Conservation (phyloP, 2,113 vertebrate genomes). For the Jaculus jaculus region DNA sequence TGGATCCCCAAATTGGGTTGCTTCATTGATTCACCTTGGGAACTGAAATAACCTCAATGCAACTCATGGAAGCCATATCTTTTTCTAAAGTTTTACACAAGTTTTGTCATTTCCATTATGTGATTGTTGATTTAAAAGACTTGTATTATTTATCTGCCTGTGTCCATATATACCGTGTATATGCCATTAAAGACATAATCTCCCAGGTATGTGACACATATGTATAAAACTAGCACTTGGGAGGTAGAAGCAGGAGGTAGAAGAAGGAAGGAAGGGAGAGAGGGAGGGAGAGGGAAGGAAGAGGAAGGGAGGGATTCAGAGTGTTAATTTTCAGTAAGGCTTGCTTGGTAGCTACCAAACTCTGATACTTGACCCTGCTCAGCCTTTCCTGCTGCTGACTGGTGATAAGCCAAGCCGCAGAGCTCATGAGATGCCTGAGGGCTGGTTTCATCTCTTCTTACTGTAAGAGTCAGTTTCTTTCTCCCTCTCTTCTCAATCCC, state of each 20-base stretch:
- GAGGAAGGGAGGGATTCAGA: too few species aligned
- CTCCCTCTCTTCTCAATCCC: neutral
- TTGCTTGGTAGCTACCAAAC: neutral
- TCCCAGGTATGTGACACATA: neutral
- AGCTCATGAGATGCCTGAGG: neutral
- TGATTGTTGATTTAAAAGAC: neutral
- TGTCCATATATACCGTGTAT: too few species aligned
- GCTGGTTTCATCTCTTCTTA: neutral
- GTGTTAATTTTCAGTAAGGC: conserved; percentile 40
- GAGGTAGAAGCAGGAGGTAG: neutral
- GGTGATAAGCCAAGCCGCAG: too few species aligned
- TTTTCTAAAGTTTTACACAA: neutral
- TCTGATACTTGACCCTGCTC: neutral
- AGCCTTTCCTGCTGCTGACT: neutral
- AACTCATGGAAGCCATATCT: neutral
- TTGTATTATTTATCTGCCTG: neutral
- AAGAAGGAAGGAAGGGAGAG: neutral
- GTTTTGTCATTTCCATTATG: neutral
- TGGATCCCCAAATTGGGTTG: neutral
- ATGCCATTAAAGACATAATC: neutral
- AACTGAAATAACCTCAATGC: neutral
- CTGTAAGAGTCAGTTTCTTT: neutral
- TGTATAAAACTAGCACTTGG: neutral
- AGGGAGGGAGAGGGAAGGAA: neutral
- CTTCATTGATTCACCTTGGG: neutral